Evolutionary conservation across 2,888 invertebrate genomes (phyloP).

Genomic region (Pristionchus japonicus): DNA sequence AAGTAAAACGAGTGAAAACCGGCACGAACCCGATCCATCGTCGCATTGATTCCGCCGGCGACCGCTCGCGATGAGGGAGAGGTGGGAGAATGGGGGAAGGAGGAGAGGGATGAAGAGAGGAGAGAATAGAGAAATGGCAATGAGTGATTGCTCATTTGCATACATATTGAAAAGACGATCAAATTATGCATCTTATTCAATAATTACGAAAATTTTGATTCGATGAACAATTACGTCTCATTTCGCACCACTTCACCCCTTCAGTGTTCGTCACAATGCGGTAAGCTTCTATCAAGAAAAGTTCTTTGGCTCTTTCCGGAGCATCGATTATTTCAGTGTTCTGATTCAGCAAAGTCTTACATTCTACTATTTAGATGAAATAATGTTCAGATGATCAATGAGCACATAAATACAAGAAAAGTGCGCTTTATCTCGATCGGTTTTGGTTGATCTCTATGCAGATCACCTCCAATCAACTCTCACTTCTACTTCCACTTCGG

Average conservation of each 20-base stretch:
- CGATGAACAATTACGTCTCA: not conserved
- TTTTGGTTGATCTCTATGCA: not conserved
- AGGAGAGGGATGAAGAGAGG: not conserved
- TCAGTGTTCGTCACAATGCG: too few relatives aligned
- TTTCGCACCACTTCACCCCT: too few relatives aligned
- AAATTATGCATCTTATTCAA: not conserved
- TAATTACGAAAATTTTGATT: not conserved
- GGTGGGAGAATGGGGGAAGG: not conserved
- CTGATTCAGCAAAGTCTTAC: too few relatives aligned
- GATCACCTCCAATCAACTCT: not conserved
- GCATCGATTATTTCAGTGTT: too few relatives aligned
- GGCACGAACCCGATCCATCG: not conserved
- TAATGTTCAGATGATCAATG: too few relatives aligned
- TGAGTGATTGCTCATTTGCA: too few relatives aligned
- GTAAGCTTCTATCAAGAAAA: too few relatives aligned
- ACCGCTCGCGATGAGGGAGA: not conserved
- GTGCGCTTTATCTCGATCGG: not conserved
- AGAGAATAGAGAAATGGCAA: not conserved
- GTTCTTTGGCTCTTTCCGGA: too few relatives aligned
- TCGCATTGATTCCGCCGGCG: not conserved
- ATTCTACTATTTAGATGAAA: too few relatives aligned
- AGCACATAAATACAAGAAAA: too few relatives aligned
- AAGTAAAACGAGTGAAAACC: not conserved
- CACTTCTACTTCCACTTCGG: not conserved
- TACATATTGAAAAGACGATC: not conserved